phyloP scores from a whole-genome alignment of 1,140 invertebrate species.

The Dryas iulia region DNA sequence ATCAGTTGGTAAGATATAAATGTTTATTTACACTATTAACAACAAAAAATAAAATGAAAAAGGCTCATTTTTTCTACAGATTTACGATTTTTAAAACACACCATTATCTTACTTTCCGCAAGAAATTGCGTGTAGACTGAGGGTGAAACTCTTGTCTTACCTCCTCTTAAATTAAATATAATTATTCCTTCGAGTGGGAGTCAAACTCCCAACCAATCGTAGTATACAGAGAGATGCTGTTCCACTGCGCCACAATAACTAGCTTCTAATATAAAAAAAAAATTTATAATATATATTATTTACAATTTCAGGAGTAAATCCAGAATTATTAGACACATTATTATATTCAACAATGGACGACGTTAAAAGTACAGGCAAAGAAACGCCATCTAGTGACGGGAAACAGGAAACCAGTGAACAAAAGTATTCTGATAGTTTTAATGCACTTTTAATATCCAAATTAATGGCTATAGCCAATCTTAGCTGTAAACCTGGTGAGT shows the following conservation, averaged over 20 bases:
- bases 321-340: constrained; percentile 64
- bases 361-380: constrained; percentile 26
- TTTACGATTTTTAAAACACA: no score
- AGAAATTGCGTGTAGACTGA: no score
- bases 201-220: no score
- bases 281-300: background rate
- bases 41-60: no score
- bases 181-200: no score
- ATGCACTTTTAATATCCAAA: constrained; percentile 62
- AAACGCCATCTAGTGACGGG: constrained; percentile 16
- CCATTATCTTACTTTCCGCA: no score
- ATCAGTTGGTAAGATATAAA: constrained; percentile 63
- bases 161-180: no score
- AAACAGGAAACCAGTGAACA: constrained; percentile 16
- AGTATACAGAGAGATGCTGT: no score
- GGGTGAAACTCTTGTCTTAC: no score
- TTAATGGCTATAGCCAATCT: constrained; percentile 73
- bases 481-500: constrained; percentile 90
- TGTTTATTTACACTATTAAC: constrained; percentile 1
- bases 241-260: no score
- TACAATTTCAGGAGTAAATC: constrained; percentile 61
- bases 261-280: no score
- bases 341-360: constrained; percentile 57
- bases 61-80: no score
- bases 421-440: constrained; percentile 54